Base-by-base conservation (phyloP, 1,140 invertebrate genomes). In the Potamilus streckersoni region DNA sequence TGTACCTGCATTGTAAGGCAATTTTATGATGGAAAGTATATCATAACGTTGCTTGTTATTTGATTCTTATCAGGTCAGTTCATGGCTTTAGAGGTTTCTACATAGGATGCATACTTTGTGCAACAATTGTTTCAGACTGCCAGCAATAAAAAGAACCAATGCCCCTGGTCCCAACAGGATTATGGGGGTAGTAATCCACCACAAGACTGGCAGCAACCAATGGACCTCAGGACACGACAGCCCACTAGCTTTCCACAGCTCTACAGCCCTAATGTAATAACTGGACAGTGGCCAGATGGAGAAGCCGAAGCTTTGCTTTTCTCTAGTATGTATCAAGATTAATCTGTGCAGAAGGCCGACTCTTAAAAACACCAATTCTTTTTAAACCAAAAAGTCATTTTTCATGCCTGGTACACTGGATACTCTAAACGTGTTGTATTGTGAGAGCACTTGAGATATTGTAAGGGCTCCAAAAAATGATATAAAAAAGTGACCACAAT, bases 261-360 rank as follows among this genome's bases (percentile, higher is more conserved):
- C 19, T 85, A 87, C 80, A 31, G 76, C 80, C 27, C 77, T 79
- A 38, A 83, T 38, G 83, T 84, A 60, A 82, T 87, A 27, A 76
- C 76, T 61, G 74, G 71, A 49, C 79, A 71, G 19, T 82, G 85
- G 71, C 90, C 91, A 55, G 94, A 95, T 79, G 93, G 93, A 73
- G 95, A 95, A 88, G 93, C 93, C 65, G 92, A 94, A 17, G 94
- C 94, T 90, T 91, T 94, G 23, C 93, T 93, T 73, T 94, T 94
- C 85, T 92, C 93, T 74, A 93, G 92, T 93, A 90, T 87, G 85
- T 78, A 57, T 38, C 0, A 38, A 38, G 31, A 3, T 38, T 6
- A 38, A 3, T 6, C 31, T 38, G 31, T 38, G 31, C 31, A 3
- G 31, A 38, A 38, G 31, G 31, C 2, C 6, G 6, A 38, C 31